Evolutionary conservation across 1,140 invertebrate species (phyloP).

Genomic region (Reticulitermes speratus): DNA sequence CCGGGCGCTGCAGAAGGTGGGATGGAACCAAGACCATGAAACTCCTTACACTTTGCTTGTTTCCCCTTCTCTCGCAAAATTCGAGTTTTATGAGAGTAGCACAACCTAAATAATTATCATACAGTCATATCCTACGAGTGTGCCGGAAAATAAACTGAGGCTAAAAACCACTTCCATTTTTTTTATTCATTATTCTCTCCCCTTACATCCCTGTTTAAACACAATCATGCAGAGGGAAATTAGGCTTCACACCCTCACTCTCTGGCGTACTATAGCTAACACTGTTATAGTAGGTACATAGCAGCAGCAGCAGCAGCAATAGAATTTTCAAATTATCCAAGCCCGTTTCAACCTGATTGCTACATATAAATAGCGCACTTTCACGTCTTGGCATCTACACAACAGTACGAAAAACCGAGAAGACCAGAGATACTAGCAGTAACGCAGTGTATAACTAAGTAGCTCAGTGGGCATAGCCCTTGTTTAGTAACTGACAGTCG

Average conservation of each 20-base stretch:
- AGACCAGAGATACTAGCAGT: not conserved
- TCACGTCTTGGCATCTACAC: not conserved
- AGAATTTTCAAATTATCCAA: not conserved
- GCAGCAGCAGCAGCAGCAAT: not conserved
- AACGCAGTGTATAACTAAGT: not conserved
- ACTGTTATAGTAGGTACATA: not conserved
- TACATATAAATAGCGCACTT: not conserved
- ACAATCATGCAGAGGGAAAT: not conserved
- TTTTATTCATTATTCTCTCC: not conserved
- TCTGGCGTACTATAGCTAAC: not conserved
- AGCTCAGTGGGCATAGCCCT: too few species aligned
- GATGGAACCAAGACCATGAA: not conserved
- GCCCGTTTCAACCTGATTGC: not conserved
- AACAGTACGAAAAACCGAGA: not conserved
- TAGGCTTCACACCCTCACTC: not conserved
- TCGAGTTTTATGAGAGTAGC: not conserved
- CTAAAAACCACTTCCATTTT: conserved; percentile 7
- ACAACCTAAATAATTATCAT: not conserved
- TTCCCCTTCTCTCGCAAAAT: not conserved
- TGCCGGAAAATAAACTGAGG: not conserved
- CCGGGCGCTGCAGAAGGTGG: too few species aligned
- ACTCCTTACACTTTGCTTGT: not conserved
- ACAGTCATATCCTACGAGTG: not conserved
- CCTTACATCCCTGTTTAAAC: not conserved
- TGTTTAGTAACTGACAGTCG: too few species aligned